phyloP scores from a whole-genome alignment of 2,113 vertebrate species.

The Blennius ocellaris region DNA sequence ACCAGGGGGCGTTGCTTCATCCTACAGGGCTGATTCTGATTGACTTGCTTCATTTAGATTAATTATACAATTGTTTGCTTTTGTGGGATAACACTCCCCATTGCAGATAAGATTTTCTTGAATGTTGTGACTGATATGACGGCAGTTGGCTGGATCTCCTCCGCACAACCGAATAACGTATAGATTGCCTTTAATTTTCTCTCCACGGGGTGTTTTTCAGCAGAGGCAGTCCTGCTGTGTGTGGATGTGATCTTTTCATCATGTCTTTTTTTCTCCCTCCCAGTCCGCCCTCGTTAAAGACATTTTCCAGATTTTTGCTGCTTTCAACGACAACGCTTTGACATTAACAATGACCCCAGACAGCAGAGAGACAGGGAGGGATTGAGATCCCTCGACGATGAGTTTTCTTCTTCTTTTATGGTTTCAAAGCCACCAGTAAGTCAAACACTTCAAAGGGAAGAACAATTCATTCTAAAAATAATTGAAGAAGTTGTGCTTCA shows the following conservation, averaged over 20 bases:
- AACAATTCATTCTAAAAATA: too few relatives aligned
- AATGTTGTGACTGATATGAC: neutral
- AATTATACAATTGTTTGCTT: constrained; percentile 7
- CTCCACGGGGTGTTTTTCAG: constrained; percentile 34
- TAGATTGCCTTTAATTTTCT: constrained; percentile 15
- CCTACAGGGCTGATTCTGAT: neutral
- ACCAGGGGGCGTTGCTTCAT: neutral
- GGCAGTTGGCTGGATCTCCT: neutral
- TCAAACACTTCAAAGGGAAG: too few relatives aligned
- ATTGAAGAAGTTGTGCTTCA: too few relatives aligned
- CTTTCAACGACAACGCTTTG: constrained; percentile 30
- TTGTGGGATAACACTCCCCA: too few relatives aligned
- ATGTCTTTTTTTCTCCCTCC: neutral
- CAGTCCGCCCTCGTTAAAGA: constrained; percentile 48
- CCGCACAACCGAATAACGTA: constrained; percentile 5
- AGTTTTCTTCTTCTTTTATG: too few relatives aligned
- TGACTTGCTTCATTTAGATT: constrained; percentile 13
- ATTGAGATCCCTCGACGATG: too few relatives aligned
- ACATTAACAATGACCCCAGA: constrained; percentile 33
- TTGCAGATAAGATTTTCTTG: too few relatives aligned
- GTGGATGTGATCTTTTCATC: constrained; percentile 15
- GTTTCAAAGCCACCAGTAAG: too few relatives aligned
- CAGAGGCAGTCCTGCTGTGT: constrained; percentile 50
- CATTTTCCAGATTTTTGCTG: constrained; percentile 2
- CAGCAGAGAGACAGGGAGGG: too few relatives aligned